Conservation (phyloP, 1,140 invertebrate species). For the Gerris buenoi region DNA sequence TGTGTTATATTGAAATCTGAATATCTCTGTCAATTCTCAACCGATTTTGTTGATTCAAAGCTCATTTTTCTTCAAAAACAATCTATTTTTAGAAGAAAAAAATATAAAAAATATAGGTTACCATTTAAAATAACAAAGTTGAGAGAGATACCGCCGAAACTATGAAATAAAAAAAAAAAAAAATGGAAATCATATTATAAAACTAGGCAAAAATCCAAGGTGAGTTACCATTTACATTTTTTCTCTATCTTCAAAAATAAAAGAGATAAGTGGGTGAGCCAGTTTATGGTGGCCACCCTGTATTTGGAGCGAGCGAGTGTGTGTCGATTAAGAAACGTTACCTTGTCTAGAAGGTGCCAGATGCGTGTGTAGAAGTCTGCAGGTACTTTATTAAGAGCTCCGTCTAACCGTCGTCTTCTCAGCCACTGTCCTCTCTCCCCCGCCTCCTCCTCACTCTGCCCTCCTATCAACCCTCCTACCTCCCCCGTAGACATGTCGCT, state of each 20-base stretch:
- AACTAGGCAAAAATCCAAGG: not conserved
- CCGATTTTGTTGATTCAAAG: too few species aligned
- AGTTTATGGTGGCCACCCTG: too few species aligned
- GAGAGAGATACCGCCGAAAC: not conserved
- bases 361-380: conserved; percentile 89
- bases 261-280: too few species aligned
- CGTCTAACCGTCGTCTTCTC: conserved; percentile 79
- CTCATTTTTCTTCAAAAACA: too few species aligned
- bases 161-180: not conserved
- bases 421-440: conserved; percentile 96
- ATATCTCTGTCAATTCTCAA: too few species aligned
- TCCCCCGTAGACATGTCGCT: conserved; percentile 61
- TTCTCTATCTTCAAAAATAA: not conserved
- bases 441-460: conserved; percentile 37
- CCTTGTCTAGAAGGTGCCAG: conserved; percentile 33
- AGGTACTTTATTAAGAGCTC: conserved; percentile 91
- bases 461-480: conserved; percentile 37
- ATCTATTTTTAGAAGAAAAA: too few species aligned
- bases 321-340: not conserved
- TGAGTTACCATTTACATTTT: not conserved
- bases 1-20: too few species aligned
- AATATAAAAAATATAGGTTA: too few species aligned
- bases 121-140: too few species aligned
- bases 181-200: not conserved
- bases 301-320: not conserved